Base-by-base conservation (phyloP, 2,797 vertebrate species). In the Borostomias antarcticus region DNA sequence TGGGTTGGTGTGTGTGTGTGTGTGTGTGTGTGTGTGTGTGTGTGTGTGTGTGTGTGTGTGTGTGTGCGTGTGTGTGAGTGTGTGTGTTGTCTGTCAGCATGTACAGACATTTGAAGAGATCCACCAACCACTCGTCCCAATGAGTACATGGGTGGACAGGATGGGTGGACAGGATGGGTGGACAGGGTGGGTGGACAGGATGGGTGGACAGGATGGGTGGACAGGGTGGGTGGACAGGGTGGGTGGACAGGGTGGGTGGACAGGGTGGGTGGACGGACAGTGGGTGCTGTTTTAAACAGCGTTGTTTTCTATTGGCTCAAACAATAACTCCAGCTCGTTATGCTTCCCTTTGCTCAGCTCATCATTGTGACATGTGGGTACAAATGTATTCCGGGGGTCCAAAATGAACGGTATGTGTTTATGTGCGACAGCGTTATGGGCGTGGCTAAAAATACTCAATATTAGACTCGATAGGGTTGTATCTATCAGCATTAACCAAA, bases 1-100 rank as follows among this genome's bases (percentile, higher is more conserved):
- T 50, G 6, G n/a, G n/a, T n/a, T n/a, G n/a, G n/a, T 43, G 40
- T 4, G 11, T 40, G 62, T 43, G 54, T n/a, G 50, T n/a, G 33
- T 1, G 13, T 13, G 17, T 5, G 8, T 56, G 62, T 58, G 29
- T 9, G 37, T 23, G 52, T 50, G 69, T 40, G 62, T 58, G 58
- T 54, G 58, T 33, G 33, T 28, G 58, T 19, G 8, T 51, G 47
- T 17, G 1, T 15, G 40, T 45, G 40, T 45, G n/a, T 45, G 13
- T 45, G 40, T 45, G 4, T 0, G 15, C 17, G 17, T n/a, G n/a
- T n/a, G 8, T 52, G 19, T 51, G 21, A 13, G 11, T 52, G 50
- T 52, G 6, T 51, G 9, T 51, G n/a, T 51, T 51, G 21, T 4
- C 8, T 19, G 11, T 25, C 21, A 52, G 19, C 9, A 52, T n/a